Percentiles rank a stretch among this genome's conserved stretches.
These are phyloP conservation scores for Morpho deidamia DNA, from an alignment of 2,888 invertebrate genomes.

Conservation along the genomic window DNA sequence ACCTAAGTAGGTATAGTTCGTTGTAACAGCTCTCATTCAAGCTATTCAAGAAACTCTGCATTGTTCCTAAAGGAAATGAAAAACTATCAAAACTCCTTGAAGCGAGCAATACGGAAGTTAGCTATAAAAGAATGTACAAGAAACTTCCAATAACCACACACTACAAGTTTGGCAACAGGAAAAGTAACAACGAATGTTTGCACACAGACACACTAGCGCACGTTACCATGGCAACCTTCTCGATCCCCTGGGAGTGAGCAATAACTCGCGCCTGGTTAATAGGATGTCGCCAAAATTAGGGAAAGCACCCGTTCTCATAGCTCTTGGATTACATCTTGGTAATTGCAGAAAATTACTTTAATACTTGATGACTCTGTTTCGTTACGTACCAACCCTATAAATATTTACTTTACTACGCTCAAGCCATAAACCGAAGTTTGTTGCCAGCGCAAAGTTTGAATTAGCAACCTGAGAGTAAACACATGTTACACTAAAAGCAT, in stretches of 20 bases:
- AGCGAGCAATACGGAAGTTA: slow-evolving; percentile 7
- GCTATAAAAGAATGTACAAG: slow-evolving; percentile 53
- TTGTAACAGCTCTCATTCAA: not conserved
- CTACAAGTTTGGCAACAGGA: slow-evolving; percentile 47
- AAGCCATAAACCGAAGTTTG: slow-evolving; percentile 43
- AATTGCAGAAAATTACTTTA: slow-evolving; percentile 64
- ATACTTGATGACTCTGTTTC: slow-evolving; percentile 49
- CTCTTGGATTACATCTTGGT: slow-evolving; percentile 61
- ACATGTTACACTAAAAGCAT: slow-evolving; percentile 58
- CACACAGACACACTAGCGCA: slow-evolving; percentile 52
- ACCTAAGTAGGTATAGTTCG: no score
- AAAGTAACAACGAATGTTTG: slow-evolving; percentile 39
- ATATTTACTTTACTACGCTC: slow-evolving; percentile 42
- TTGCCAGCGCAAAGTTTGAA: slow-evolving; percentile 50
- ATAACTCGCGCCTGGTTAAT: slow-evolving; percentile 66
- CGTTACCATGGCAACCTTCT: slow-evolving; percentile 49
- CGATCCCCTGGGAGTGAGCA: slow-evolving; percentile 56
- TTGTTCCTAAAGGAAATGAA: not conserved
- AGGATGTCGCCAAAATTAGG: slow-evolving; percentile 68
- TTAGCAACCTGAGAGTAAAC: slow-evolving; percentile 57
- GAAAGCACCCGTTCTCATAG: slow-evolving; percentile 51
- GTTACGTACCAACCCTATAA: slow-evolving; percentile 33
- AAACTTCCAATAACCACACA: slow-evolving; percentile 51
- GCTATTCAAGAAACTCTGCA: not conserved
- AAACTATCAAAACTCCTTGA: slow-evolving; percentile 10